Conservation (phyloP, 1,140 invertebrate genomes). For the Solenopsis fugax region DNA sequence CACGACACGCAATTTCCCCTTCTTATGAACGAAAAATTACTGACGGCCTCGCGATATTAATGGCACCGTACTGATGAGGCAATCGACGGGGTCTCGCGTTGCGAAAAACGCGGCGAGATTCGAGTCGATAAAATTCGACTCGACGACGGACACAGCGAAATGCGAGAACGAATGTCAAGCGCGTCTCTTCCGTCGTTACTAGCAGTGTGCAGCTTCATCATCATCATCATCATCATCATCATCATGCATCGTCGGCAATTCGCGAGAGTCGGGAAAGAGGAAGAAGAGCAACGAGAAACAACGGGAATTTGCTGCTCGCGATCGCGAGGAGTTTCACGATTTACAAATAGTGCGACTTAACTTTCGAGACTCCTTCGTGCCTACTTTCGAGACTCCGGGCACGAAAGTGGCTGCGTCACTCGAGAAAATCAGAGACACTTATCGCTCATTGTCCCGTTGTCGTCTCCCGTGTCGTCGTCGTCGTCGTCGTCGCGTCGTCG, state of each 20-base stretch:
- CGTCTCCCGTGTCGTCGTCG: neutral
- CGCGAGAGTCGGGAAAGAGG: slow-evolving; percentile 2
- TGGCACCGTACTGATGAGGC: neutral
- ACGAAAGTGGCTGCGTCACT: slow-evolving; percentile 67
- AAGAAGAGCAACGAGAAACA: neutral
- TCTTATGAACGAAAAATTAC: neutral
- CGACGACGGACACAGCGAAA: neutral
- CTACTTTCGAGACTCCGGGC: slow-evolving; percentile 59
- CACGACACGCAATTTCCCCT: neutral
- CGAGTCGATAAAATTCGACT: neutral
- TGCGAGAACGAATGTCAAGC: neutral
- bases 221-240: no score
- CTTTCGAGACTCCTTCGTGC: slow-evolving; percentile 59
- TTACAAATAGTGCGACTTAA: slow-evolving; percentile 50
- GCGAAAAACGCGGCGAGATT: neutral
- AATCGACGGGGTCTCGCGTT: neutral
- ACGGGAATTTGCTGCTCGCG: slow-evolving; percentile 14
- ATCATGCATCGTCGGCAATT: neutral
- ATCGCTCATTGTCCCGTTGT: slow-evolving; percentile 4
- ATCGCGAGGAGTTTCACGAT: slow-evolving; percentile 54
- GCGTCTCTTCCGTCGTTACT: neutral
- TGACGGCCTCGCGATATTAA: neutral
- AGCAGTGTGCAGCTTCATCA: no score
- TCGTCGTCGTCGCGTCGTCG: no score
- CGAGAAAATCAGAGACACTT: slow-evolving; percentile 64